Percentiles rank a stretch among this genome's conserved stretches.
phyloP scores from a whole-genome alignment of 2,113 vertebrate genomes.

The Phalacrocorax pelagicus region DNA sequence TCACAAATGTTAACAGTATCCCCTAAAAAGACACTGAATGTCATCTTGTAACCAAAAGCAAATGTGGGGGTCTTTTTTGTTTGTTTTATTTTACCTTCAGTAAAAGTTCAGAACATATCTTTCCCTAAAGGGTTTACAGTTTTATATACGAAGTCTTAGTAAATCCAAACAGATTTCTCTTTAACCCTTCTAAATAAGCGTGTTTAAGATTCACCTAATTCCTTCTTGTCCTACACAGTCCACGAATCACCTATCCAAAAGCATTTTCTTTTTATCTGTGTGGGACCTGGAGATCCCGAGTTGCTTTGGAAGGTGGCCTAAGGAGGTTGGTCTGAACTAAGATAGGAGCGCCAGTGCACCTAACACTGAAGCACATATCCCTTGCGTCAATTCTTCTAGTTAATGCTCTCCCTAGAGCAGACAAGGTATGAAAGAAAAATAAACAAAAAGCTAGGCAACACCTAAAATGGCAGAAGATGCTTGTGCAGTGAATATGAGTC shows the following conservation, averaged over 20 bases:
- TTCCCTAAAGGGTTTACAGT: neutral
- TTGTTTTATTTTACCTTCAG: neutral
- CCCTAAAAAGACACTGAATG: neutral
- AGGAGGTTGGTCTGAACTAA: neutral
- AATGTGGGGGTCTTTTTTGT: neutral
- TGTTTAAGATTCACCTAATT: neutral
- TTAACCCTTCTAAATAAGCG: neutral
- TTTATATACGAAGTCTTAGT: neutral
- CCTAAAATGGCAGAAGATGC: neutral
- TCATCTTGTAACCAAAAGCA: neutral
- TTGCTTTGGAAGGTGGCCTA: neutral
- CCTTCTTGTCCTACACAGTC: neutral
- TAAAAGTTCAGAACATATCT: neutral
- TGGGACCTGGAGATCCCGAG: neutral
- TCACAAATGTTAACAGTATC: neutral
- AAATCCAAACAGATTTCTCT: neutral
- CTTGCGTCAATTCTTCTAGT: neutral
- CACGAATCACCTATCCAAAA: neutral
- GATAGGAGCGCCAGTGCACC: neutral
- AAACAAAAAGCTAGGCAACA: neutral
- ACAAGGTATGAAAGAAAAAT: neutral
- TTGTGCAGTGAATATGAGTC: neutral
- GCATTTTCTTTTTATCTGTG: neutral
- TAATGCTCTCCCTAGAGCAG: neutral
- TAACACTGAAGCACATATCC: neutral